Evolutionary conservation across 2,797 vertebrate species (phyloP).

Genomic region (Arrhamphus sclerolepis): DNA sequence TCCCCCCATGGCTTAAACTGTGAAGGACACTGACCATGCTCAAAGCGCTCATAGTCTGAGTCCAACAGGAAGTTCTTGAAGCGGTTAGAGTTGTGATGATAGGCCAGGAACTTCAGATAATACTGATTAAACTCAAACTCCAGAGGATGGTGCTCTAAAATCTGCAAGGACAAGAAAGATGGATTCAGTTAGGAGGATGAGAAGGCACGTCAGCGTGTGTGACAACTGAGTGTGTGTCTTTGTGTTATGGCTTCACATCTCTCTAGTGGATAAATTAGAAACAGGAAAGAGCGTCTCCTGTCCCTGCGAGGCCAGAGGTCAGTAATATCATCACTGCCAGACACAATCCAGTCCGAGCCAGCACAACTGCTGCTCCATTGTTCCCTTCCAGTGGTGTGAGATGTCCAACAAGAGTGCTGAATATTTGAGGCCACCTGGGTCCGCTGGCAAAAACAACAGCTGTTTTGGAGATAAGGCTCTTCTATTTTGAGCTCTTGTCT

Average conservation of each 20-base stretch:
- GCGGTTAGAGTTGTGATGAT: conserved; percentile 96
- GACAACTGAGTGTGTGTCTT: conserved; percentile 42
- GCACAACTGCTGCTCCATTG: conserved; percentile 55
- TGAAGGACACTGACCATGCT: conserved; percentile 88
- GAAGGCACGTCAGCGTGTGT: conserved; percentile 19
- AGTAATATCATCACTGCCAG: conserved; percentile 69
- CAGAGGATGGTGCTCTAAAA: conserved; percentile 92
- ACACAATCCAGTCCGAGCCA: conserved; percentile 54
- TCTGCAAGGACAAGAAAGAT: conserved; percentile 76
- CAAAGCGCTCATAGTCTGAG: conserved; percentile 96
- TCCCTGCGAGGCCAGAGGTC: conserved; percentile 56
- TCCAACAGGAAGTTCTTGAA: conserved; percentile 99
- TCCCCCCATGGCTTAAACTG: conserved; percentile 3
- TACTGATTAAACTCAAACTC: conserved; percentile 99
- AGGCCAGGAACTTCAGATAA: conserved; percentile 98
- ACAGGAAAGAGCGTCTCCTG: conserved; percentile 72
- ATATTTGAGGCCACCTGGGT: conserved; percentile 89
- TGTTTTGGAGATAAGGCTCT: conserved; percentile 90
- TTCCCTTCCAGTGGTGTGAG: conserved; percentile 60
- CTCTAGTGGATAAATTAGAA: conserved; percentile 45
- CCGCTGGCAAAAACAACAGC: conserved; percentile 95
- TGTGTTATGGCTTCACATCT: conserved; percentile 35
- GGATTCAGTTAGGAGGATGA: conserved; percentile 19
- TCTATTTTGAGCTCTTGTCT: conserved; percentile 90
- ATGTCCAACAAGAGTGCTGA: conserved; percentile 57